Percentiles rank a stretch among this genome's conserved stretches.
Conservation (phyloP, 2,888 invertebrate species). For the Thera obeliscata region DNA sequence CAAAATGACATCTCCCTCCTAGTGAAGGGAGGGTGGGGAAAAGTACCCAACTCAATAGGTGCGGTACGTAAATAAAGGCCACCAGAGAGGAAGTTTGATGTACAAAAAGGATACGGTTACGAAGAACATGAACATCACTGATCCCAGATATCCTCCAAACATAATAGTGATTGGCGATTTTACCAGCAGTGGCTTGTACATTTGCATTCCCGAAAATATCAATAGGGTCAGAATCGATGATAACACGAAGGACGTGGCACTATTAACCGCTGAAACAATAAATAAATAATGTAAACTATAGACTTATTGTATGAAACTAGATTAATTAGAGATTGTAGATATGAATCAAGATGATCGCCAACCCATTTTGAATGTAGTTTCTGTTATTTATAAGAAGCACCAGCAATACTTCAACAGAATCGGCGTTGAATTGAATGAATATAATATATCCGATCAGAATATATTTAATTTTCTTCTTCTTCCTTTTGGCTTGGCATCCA, state of each 20-base stretch:
- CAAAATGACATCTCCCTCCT: no score
- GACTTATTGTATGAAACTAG: neutral
- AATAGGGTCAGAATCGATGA: slow-evolving; percentile 92
- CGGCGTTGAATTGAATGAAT: no score
- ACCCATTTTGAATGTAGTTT: neutral
- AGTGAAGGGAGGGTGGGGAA: no score
- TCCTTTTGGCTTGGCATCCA: no score
- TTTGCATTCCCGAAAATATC: slow-evolving; percentile 96
- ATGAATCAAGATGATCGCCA: neutral
- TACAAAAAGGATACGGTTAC: slow-evolving; percentile 89
- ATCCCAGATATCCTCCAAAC: slow-evolving; percentile 94
- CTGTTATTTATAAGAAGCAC: neutral
- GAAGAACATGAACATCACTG: slow-evolving; percentile 92
- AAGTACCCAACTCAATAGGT: no score
- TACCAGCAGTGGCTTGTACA: slow-evolving; percentile 92
- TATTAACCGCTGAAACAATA: slow-evolving; percentile 86
- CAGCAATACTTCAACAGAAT: no score
- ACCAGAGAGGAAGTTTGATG: no score
- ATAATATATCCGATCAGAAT: neutral
- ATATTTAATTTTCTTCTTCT: neutral
- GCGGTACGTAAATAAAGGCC: no score
- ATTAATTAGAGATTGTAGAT: neutral
- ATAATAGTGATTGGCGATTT: slow-evolving; percentile 93
- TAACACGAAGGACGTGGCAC: slow-evolving; percentile 90
- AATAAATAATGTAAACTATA: neutral